Evolutionary conservation across 30 jellyfish, hydroid and myxozoan species (phyloP).

Genomic region (Turritopsis rubra): DNA sequence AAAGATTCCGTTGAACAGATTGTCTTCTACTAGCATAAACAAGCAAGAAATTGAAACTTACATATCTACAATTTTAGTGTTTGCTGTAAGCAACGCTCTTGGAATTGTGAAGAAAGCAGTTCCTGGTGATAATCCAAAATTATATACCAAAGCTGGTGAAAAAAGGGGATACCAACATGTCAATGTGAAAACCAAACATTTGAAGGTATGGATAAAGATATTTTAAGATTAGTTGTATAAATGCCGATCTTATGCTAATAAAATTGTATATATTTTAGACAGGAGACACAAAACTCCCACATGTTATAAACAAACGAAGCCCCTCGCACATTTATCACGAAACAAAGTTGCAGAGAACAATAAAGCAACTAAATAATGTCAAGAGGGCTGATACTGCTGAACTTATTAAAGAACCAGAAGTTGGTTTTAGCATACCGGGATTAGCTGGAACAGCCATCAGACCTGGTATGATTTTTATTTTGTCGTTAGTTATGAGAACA

Average conservation of each 20-base stretch:
- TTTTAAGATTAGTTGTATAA: too few species aligned
- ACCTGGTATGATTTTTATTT: background rate
- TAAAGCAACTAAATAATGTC: background rate
- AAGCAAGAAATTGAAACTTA: too few species aligned
- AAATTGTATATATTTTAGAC: too few species aligned
- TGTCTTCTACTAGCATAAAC: too few species aligned
- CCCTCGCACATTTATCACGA: background rate
- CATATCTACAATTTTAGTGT: too few species aligned
- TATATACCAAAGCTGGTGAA: background rate
- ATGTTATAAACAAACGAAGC: background rate
- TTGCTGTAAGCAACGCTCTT: slow-evolving; percentile 1
- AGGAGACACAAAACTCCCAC: background rate
- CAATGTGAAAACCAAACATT: background rate
- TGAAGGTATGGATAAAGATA: background rate
- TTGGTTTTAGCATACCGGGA: slow-evolving; percentile 10
- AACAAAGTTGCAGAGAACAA: background rate
- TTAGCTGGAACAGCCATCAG: slow-evolving; percentile 4
- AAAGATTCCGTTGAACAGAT: too few species aligned
- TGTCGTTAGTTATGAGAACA: too few species aligned
- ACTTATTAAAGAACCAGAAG: background rate
- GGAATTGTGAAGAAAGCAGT: slow-evolving; percentile 1
- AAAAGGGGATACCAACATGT: background rate
- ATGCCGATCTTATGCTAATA: too few species aligned
- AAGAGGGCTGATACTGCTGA: background rate
- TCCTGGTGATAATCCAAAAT: background rate